These are phyloP conservation scores for Miichthys miiuy DNA, from an alignment of 2,797 vertebrate genomes.

Conservation along the genomic window DNA sequence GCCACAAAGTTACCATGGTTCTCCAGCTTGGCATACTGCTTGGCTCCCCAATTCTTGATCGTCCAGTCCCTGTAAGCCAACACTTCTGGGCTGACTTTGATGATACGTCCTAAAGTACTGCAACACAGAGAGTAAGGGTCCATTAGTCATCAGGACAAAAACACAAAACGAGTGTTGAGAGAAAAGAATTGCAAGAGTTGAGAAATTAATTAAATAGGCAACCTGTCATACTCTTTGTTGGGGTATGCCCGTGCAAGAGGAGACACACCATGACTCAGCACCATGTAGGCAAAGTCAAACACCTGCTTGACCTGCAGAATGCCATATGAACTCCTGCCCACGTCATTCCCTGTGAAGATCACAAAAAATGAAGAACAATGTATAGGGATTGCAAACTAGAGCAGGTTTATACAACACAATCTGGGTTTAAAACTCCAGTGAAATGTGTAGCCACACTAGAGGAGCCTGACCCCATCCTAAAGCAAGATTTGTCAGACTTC, in stretches of 20 bases:
- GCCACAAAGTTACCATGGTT: conserved; percentile 76
- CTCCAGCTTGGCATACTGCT: conserved; percentile 82
- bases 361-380: not conserved
- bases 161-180: not conserved
- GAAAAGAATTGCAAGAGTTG: not conserved
- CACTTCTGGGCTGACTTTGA: conserved; percentile 96
- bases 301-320: conserved; percentile 98
- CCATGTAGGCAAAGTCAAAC: conserved; percentile 98
- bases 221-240: conserved; percentile 97
- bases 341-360: conserved; percentile 90
- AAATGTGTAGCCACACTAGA: not conserved
- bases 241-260: conserved; percentile 93
- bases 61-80: conserved; percentile 96
- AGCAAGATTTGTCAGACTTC: not conserved
- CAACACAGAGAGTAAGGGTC: conserved; percentile 20
- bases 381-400: not conserved
- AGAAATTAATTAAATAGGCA: conserved; percentile 33
- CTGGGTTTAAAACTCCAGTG: not conserved
- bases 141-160: not conserved
- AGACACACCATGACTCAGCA: conserved; percentile 94
- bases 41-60: conserved; percentile 93
- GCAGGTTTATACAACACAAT: not conserved
- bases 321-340: conserved; percentile 96
- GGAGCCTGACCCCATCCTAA: not conserved
- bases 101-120: conserved; percentile 96